Base-by-base conservation (phyloP, 2,888 invertebrate species). In the Pachydiplax longipennis region DNA sequence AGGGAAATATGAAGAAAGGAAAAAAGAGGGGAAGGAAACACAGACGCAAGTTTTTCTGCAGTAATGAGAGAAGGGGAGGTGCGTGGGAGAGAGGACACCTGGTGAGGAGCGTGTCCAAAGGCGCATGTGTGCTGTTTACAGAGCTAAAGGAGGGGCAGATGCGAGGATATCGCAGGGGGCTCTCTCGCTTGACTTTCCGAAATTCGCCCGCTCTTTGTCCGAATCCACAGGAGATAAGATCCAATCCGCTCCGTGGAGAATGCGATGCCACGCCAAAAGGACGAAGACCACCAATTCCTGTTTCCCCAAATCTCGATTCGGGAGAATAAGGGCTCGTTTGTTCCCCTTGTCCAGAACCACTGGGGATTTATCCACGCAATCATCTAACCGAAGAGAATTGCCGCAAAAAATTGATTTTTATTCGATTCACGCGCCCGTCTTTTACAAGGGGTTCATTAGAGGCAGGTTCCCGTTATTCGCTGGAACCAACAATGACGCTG, bases 101-200 rank as follows among this genome's bases (percentile, higher is more conserved):
- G 37, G 61, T 18, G 35, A 58, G 53, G 37, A 35, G 61, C 87
- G 87, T 61, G 87, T 87, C 61, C 61, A 37, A 61, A 37, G n/a
- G 35, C 25, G 61, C 87, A 37, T 61, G 87, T 87, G 87, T 58
- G 35, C 61, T 87, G 87, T 87, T 87, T 31, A 61, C 81, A n/a
- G 61, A 22, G 87, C 53, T 25, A 37, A 44, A 35, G 37, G 61
- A 53, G 83, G 87, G 87, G 31, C 25, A 35, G 35, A 58, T 12
- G n/a, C 37, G 81, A 40, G 81, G 80, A 81, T 22, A 80, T 65
- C 65, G 65, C 65, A 65, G 73, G 31, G 10, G 10, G 18, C 48
- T 48, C 48, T 48, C 48, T 10, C 25, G 10, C 25, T 65, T 61
- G 61, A 65, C 31, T 73, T 31, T 73, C 73, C 31, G 8, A 25